phyloP scores from a whole-genome alignment of 2,888 invertebrate genomes.

The Acanthopleura granulata region DNA sequence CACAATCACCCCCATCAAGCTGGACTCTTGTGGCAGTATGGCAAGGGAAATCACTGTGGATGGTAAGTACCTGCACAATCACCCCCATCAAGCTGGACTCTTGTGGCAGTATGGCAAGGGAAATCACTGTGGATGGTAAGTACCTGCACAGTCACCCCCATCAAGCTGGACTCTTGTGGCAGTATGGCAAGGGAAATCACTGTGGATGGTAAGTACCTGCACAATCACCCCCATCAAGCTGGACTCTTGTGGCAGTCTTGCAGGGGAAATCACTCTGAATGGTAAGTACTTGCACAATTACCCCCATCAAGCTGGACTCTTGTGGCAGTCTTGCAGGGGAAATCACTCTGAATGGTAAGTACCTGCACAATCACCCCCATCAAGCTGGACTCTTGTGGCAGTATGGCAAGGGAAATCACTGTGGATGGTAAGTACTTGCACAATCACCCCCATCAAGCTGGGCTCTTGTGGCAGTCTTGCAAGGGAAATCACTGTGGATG shows the following conservation, averaged over 20 bases:
- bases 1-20: slow-evolving; percentile 53
- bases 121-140: slow-evolving; percentile 11
- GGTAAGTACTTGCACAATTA: slow-evolving; percentile 49
- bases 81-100: slow-evolving; percentile 51
- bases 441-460: slow-evolving; percentile 52
- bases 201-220: slow-evolving; percentile 39
- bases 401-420: slow-evolving; percentile 11
- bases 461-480: slow-evolving; percentile 30
- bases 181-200: slow-evolving; percentile 12
- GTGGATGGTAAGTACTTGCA: slow-evolving; percentile 41
- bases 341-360: not conserved
- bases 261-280: slow-evolving; percentile 13
- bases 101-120: slow-evolving; percentile 22
- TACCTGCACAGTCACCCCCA: slow-evolving; percentile 56
- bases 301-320: slow-evolving; percentile 49
- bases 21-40: slow-evolving; percentile 34
- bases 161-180: slow-evolving; percentile 42
- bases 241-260: slow-evolving; percentile 31
- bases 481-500: slow-evolving; percentile 3
- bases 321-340: slow-evolving; percentile 21
- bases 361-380: slow-evolving; percentile 58
- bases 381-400: slow-evolving; percentile 39
- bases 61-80: slow-evolving; percentile 51
- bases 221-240: slow-evolving; percentile 56
- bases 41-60: slow-evolving; percentile 5